Conservation (phyloP, 2,888 invertebrate genomes). For the Drosophila monieri region DNA sequence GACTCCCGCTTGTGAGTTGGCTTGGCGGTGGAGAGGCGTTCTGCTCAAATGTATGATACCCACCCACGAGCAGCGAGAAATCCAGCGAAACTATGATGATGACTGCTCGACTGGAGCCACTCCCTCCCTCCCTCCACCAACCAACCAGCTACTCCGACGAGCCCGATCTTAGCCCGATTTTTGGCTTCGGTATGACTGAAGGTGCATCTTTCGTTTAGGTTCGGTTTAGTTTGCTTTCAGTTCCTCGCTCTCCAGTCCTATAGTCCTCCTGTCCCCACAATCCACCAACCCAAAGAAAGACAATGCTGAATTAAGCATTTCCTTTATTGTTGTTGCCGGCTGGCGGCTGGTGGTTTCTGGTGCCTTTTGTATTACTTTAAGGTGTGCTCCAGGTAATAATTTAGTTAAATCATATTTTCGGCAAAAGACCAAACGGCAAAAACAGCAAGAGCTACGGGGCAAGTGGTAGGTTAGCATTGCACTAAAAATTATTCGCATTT, state of each 20-base stretch:
- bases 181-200: conserved; percentile 43
- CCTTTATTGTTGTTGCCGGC: conserved; percentile 73
- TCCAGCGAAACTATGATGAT: conserved; percentile 75
- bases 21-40: conserved; percentile 81
- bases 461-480: conserved; percentile 42
- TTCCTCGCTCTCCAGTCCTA: not conserved
- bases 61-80: conserved; percentile 80
- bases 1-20: conserved; percentile 47
- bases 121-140: conserved; percentile 34
- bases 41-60: conserved; percentile 83
- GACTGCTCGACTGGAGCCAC: conserved; percentile 55
- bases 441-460: not conserved
- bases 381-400: conserved; percentile 83
- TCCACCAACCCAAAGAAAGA: conserved; percentile 54
- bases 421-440: conserved; percentile 57
- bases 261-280: not conserved
- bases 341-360: conserved; percentile 48
- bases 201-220: conserved; percentile 63
- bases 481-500: conserved; percentile 74
- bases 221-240: conserved; percentile 44
- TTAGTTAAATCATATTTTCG: conserved; percentile 81
- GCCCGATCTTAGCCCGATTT: conserved; percentile 17
- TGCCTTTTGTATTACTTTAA: conserved; percentile 82
- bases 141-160: conserved; percentile 30
- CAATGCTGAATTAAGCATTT: conserved; percentile 81